Percentiles rank a stretch among this genome's conserved stretches.
These are phyloP conservation scores for Gouania willdenowi DNA, from an alignment of 2,797 vertebrate genomes.

Conservation along the genomic window DNA sequence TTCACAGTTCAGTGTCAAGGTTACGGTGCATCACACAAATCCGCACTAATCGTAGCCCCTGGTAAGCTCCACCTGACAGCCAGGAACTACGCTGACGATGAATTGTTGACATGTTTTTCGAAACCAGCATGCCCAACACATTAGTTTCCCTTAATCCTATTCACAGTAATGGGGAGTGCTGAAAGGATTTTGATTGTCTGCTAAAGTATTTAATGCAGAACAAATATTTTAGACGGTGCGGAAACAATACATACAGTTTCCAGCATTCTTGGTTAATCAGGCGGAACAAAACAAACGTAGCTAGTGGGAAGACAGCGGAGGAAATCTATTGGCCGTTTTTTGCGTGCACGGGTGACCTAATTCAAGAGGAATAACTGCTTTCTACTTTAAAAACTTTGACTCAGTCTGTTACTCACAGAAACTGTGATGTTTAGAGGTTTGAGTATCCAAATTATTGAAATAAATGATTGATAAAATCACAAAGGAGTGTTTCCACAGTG, in stretches of 20 bases:
- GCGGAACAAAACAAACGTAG: slow-evolving; percentile 72
- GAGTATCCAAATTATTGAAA: slow-evolving; percentile 25
- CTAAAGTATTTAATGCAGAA: slow-evolving; percentile 75
- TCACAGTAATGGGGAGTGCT: slow-evolving; percentile 61
- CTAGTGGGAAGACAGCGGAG: slow-evolving; percentile 39
- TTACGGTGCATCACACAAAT: slow-evolving; percentile 73
- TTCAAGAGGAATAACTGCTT: slow-evolving; percentile 40
- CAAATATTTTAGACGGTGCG: slow-evolving; percentile 76
- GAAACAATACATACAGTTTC: slow-evolving; percentile 73
- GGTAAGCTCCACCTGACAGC: slow-evolving; percentile 75
- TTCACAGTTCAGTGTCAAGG: slow-evolving; percentile 75
- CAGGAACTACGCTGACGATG: slow-evolving; percentile 46
- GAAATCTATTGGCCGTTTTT: slow-evolving; percentile 10
- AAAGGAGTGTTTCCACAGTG: slow-evolving; percentile 46
- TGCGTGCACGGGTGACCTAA: slow-evolving; percentile 31
- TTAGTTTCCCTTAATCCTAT: slow-evolving; percentile 70
- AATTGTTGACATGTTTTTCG: slow-evolving; percentile 73
- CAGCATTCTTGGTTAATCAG: slow-evolving; percentile 74
- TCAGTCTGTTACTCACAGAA: too few relatives aligned
- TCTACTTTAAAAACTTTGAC: slow-evolving; percentile 18
- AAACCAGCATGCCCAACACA: slow-evolving; percentile 61
- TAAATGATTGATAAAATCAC: slow-evolving; percentile 53
- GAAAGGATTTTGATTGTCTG: slow-evolving; percentile 77
- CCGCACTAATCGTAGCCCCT: slow-evolving; percentile 71
- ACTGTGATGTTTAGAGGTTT: slow-evolving; percentile 1